phyloP scores from a whole-genome alignment of 2,888 invertebrate species.

The Synergus itoensis region DNA sequence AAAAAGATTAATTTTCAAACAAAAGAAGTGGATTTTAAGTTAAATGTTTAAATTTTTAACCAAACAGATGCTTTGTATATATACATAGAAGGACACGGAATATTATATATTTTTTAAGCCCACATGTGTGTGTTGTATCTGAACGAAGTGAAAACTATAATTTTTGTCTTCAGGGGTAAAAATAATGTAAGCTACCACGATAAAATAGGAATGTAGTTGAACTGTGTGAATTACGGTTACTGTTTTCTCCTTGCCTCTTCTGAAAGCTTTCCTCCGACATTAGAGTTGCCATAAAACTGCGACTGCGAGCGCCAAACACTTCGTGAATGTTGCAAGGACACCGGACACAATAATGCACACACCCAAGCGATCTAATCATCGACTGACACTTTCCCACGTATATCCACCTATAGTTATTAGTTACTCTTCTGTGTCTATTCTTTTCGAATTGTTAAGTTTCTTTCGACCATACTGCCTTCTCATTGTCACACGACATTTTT shows the following conservation, averaged over 20 bases:
- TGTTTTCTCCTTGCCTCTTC: not conserved
- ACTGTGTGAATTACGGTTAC: not conserved
- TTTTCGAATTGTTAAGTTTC: not conserved
- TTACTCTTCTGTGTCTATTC: conserved; percentile 20
- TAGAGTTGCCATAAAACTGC: conserved; percentile 56
- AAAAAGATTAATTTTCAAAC: no score
- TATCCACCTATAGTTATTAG: conserved; percentile 24
- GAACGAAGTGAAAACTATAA: not conserved
- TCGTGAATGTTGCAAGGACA: conserved; percentile 67
- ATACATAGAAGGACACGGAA: no score
- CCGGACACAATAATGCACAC: conserved; percentile 66
- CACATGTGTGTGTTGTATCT: not conserved
- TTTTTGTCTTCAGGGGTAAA: not conserved
- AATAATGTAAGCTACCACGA: not conserved
- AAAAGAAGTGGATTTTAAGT: no score
- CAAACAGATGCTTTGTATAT: no score
- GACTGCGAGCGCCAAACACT: conserved; percentile 47
- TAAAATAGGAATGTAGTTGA: not conserved
- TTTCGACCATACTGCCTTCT: not conserved
- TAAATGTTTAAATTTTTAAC: no score
- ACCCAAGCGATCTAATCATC: conserved; percentile 64
- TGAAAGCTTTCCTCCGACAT: conserved; percentile 10
- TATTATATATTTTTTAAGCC: not conserved
- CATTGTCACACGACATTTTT: conserved; percentile 1
- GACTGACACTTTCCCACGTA: conserved; percentile 65